phyloP scores from a whole-genome alignment of 1,140 invertebrate species.

The Drosophila navojoa region DNA sequence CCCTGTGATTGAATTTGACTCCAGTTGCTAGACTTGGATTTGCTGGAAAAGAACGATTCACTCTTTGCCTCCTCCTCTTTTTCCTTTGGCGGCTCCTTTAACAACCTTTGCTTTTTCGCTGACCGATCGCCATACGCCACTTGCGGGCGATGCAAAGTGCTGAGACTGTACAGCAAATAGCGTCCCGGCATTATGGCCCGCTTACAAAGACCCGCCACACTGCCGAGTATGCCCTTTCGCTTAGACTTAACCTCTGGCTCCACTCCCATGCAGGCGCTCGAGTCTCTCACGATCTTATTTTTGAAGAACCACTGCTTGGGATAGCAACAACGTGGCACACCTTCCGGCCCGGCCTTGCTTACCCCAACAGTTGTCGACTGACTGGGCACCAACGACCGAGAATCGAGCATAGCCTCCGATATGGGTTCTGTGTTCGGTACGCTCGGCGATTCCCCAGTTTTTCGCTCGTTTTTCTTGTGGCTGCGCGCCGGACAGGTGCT shows the following conservation, averaged over 20 bases:
- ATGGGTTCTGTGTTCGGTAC: no score
- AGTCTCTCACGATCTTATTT: not conserved
- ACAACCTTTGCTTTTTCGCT: not conserved
- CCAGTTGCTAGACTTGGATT: not conserved
- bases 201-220: conserved; percentile 28
- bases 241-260: not conserved
- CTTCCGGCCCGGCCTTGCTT: no score
- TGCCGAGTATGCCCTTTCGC: conserved; percentile 11
- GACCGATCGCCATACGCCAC: not conserved
- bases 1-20: not conserved
- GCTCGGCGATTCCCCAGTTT: no score
- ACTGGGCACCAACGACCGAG: no score
- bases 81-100: no score
- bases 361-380: no score
- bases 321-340: no score
- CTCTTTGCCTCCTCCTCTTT: no score
- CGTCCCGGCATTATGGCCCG: conserved; percentile 34
- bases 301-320: not conserved
- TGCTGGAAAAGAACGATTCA: not conserved
- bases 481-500: no score
- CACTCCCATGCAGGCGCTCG: not conserved
- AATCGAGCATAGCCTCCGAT: no score
- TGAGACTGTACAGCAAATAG: conserved; percentile 56
- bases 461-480: no score
- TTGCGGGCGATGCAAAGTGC: not conserved